Evolutionary conservation across 2,888 invertebrate species (phyloP).

Genomic region (Xylota segnis): DNA sequence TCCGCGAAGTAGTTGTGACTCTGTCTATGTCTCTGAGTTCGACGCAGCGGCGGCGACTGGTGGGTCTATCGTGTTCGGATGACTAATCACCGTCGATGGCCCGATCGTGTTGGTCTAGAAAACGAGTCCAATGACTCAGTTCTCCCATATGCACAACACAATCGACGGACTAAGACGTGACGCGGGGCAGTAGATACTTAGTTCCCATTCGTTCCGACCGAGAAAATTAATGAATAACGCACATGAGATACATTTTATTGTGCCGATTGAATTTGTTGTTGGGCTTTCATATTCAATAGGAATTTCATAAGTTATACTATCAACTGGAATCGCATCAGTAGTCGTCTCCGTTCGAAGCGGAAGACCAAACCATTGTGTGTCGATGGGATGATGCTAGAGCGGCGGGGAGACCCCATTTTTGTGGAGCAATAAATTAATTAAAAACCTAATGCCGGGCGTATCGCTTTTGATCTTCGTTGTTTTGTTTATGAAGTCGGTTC

Average conservation of each 20-base stretch:
- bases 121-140: slow-evolving; percentile 75
- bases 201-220: slow-evolving; percentile 32
- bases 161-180: neutral
- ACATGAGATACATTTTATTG: slow-evolving; percentile 75
- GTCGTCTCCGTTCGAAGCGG: slow-evolving; percentile 19
- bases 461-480: slow-evolving; percentile 62
- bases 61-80: slow-evolving; percentile 55
- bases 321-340: slow-evolving; percentile 60
- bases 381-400: slow-evolving; percentile 29
- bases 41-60: neutral
- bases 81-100: slow-evolving; percentile 70
- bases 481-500: slow-evolving; percentile 39
- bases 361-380: slow-evolving; percentile 20
- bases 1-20: slow-evolving; percentile 16
- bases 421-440: slow-evolving; percentile 74
- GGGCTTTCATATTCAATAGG: slow-evolving; percentile 39
- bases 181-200: neutral
- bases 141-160: slow-evolving; percentile 21
- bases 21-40: neutral
- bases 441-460: slow-evolving; percentile 56
- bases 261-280: slow-evolving; percentile 54
- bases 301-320: slow-evolving; percentile 71
- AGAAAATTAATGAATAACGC: slow-evolving; percentile 72
- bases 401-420: slow-evolving; percentile 36
- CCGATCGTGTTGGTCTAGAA: slow-evolving; percentile 57